Base-by-base conservation (phyloP, 2,113 vertebrate species). In the Nanorana parkeri region DNA sequence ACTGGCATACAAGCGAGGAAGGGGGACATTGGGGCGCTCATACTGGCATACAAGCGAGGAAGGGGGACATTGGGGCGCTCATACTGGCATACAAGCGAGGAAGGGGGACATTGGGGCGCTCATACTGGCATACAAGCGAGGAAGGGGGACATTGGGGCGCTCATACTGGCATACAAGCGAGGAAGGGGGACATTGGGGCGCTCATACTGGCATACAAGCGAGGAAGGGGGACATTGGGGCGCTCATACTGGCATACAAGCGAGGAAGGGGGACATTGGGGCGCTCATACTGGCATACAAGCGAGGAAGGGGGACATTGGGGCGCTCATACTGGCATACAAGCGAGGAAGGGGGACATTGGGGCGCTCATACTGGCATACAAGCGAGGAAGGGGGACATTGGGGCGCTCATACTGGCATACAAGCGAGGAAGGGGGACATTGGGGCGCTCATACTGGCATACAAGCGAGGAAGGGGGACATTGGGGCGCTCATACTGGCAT, bases 371-470 rank as follows among this genome's bases (percentile, higher is more conserved):
- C 17, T 58, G 55, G n/a, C 55, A 58, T 2, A 58, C 3, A 10
- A 63, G 60, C 17, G n/a, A 4, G 60, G 21, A 20, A 21, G 60
- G 60, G 21, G 47, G 51, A 17, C n/a, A 55, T 26, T 13, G 11
- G n/a, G n/a, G n/a, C n/a, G n/a, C n/a, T n/a, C n/a, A n/a, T n/a
- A n/a, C n/a, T n/a, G 21, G 10, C n/a, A n/a, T n/a, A n/a, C n/a
- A n/a, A n/a, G n/a, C n/a, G 5, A 17, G 19, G 0, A 0, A 1
- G 17, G 15, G 1, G 20, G 15, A 7, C 1, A 52, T 3, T 23
- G 17, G 16, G 20, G 60, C 17, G 21, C 55, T 58, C 17, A n/a
- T 17, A 3, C 17, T 58, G 55, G n/a, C 55, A 58, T 2, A 58
- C 3, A 10, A 63, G 60, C 17, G n/a, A 4, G 60, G 21, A 20